phyloP scores from a whole-genome alignment of 2,113 vertebrate genomes.

The Baryphthengus martii region DNA sequence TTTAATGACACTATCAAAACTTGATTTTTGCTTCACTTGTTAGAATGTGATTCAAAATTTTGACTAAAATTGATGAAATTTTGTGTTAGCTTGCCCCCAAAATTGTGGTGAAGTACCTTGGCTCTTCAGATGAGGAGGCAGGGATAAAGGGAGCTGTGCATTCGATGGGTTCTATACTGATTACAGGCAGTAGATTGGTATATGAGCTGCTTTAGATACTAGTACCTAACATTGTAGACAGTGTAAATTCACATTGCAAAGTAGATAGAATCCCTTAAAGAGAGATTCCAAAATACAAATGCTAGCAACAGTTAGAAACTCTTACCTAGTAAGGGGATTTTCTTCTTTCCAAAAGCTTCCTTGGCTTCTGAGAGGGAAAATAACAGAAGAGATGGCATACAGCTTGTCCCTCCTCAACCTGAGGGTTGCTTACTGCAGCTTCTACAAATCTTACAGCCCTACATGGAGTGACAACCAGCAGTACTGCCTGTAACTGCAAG shows the following conservation, averaged over 20 bases:
- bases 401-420: background rate
- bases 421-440: background rate
- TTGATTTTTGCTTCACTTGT: background rate
- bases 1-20: background rate
- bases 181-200: background rate
- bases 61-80: background rate
- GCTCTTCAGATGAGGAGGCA: background rate
- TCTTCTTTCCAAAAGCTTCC: background rate
- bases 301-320: background rate
- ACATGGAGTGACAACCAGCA: background rate
- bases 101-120: background rate
- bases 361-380: background rate
- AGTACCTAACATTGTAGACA: background rate
- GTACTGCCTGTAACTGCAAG: background rate
- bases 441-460: background rate
- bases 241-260: background rate
- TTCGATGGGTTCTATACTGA: background rate
- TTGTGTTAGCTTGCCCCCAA: background rate
- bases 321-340: background rate
- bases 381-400: background rate
- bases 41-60: background rate
- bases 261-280: background rate
- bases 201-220: background rate
- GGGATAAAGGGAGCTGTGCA: background rate
- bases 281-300: background rate